These are phyloP conservation scores for Ophiodon elongatus DNA, from an alignment of 2,113 vertebrate species.

Conservation along the genomic window DNA sequence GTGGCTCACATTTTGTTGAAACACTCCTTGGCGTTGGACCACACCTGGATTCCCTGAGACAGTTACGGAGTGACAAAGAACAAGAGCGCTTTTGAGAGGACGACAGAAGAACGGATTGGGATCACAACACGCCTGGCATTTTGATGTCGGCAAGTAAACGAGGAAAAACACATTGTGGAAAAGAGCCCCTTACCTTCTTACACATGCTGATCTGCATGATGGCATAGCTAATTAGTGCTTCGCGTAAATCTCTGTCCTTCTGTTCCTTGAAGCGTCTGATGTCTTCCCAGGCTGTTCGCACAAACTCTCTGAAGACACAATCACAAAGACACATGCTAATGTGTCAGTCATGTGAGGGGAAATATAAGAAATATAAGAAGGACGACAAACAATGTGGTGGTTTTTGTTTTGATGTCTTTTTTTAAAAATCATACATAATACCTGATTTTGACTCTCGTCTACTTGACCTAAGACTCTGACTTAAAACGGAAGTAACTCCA, in stretches of 20 bases:
- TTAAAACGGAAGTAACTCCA: not conserved
- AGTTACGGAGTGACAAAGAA: constrained; percentile 22
- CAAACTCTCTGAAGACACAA: constrained; percentile 88
- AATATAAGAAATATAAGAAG: not conserved
- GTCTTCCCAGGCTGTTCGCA: constrained; percentile 93
- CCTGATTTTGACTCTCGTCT: not conserved
- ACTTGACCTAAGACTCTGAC: not conserved
- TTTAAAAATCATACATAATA: not conserved
- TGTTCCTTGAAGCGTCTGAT: constrained; percentile 96
- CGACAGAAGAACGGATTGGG: not conserved
- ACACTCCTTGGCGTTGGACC: constrained; percentile 97
- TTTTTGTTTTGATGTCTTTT: not conserved
- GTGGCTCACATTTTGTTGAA: constrained; percentile 94
- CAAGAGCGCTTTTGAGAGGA: not conserved
- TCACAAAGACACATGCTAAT: constrained; percentile 14
- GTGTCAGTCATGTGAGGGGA: not conserved
- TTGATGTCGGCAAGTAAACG: too few relatives aligned
- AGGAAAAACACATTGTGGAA: not conserved
- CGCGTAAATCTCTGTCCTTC: constrained; percentile 93
- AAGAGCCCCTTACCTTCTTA: constrained; percentile 89
- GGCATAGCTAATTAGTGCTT: constrained; percentile 96
- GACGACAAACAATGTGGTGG: not conserved
- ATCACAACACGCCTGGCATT: not conserved
- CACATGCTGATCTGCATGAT: constrained; percentile 99
- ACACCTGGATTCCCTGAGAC: constrained; percentile 94